phyloP scores from a whole-genome alignment of 1,140 invertebrate species.

The Thaumetopoea pityocampa region DNA sequence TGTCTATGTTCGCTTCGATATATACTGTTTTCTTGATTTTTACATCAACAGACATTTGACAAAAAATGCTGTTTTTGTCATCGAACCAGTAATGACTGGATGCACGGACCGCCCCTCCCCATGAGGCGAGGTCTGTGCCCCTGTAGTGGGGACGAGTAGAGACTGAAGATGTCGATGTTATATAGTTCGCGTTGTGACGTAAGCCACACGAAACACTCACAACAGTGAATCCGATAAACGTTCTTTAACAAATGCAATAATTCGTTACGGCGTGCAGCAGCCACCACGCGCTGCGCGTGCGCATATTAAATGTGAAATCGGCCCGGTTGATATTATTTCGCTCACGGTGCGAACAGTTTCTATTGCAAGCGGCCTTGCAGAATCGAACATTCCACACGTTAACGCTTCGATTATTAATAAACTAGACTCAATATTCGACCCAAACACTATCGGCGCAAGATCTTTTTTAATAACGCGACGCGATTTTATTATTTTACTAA shows the following conservation, averaged over 20 bases:
- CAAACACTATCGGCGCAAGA: slow-evolving; percentile 64
- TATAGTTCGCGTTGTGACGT: too few relatives aligned
- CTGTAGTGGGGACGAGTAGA: too few relatives aligned
- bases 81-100: too few relatives aligned
- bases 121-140: too few relatives aligned
- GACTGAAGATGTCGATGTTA: too few relatives aligned
- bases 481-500: slow-evolving; percentile 71
- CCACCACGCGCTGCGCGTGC: slow-evolving; percentile 15
- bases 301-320: slow-evolving; percentile 54
- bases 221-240: too few relatives aligned
- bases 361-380: slow-evolving; percentile 71
- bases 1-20: too few relatives aligned
- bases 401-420: slow-evolving; percentile 74
- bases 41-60: too few relatives aligned
- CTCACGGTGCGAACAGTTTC: slow-evolving; percentile 68
- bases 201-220: too few relatives aligned
- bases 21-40: too few relatives aligned
- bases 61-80: too few relatives aligned
- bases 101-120: too few relatives aligned
- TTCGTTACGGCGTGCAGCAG: slow-evolving; percentile 7
- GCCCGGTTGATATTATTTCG: slow-evolving; percentile 61
- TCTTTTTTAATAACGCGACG: slow-evolving; percentile 53
- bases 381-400: slow-evolving; percentile 71
- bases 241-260: slow-evolving; percentile 4
- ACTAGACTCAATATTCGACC: slow-evolving; percentile 67